Conservation (phyloP, 2,888 invertebrate genomes). For the Acleris cristana region DNA sequence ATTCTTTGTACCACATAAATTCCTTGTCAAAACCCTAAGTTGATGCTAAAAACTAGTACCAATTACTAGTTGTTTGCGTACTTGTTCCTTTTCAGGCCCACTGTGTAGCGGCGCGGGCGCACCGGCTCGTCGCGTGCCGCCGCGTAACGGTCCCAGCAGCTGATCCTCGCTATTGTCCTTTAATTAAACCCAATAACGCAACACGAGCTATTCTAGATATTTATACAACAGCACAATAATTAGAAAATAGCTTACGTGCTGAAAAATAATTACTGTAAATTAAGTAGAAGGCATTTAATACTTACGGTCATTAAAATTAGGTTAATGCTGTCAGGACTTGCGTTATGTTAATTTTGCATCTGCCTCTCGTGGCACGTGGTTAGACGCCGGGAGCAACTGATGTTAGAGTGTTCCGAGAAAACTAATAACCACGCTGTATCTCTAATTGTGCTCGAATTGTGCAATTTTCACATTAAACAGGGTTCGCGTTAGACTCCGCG, state of each 20-base stretch:
- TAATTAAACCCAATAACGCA: slow-evolving; percentile 68
- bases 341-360: slow-evolving; percentile 19
- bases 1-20: not conserved
- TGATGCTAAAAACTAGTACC: not conserved
- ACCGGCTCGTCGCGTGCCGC: slow-evolving; percentile 63
- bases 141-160: slow-evolving; percentile 73
- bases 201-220: slow-evolving; percentile 33
- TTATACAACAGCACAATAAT: slow-evolving; percentile 31
- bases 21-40: not conserved
- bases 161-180: slow-evolving; percentile 68
- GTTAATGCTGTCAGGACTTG: not conserved
- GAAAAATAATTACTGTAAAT: slow-evolving; percentile 25
- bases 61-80: slow-evolving; percentile 1
- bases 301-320: slow-evolving; percentile 11
- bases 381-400: slow-evolving; percentile 1
- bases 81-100: slow-evolving; percentile 18
- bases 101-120: slow-evolving; percentile 36
- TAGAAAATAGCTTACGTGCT: slow-evolving; percentile 28
- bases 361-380: slow-evolving; percentile 9
- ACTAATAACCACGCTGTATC: slow-evolving; percentile 33
- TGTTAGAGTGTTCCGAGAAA: slow-evolving; percentile 19
- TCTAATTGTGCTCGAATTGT: slow-evolving; percentile 43
- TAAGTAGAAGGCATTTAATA: slow-evolving; percentile 4
- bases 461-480: slow-evolving; percentile 38
- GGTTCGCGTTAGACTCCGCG: slow-evolving; percentile 37